These are phyloP conservation scores for Isurus oxyrinchus DNA, from an alignment of 2,113 vertebrate genomes.

Conservation along the genomic window DNA sequence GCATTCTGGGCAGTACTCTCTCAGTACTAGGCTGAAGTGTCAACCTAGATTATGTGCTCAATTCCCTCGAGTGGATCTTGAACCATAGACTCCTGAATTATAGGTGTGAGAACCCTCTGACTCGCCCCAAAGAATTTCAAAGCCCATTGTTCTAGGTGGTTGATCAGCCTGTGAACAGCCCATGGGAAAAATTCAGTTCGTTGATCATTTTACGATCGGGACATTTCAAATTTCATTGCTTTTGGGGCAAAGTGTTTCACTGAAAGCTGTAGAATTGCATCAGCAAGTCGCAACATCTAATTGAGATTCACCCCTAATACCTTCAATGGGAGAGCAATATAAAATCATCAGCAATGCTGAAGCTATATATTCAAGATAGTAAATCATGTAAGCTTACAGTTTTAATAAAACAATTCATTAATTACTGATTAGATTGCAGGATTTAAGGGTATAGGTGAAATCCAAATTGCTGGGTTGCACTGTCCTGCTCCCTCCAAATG, in stretches of 20 bases:
- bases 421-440: neutral
- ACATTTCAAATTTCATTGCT: neutral
- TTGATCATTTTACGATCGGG: neutral
- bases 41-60: neutral
- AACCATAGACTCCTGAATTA: neutral
- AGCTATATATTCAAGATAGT: neutral
- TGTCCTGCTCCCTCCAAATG: neutral
- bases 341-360: neutral
- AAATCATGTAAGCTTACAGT: neutral
- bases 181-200: neutral
- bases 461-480: neutral
- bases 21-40: neutral
- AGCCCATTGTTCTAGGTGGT: neutral
- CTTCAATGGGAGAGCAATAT: neutral
- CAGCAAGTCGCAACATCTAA: neutral
- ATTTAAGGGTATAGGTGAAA: neutral
- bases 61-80: neutral
- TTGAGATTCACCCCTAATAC: neutral
- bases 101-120: neutral
- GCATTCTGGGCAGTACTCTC: no score
- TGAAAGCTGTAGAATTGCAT: neutral
- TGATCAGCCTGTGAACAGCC: neutral
- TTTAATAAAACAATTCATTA: neutral
- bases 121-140: neutral
- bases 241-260: neutral